phyloP scores from a whole-genome alignment of 2,888 invertebrate species.

The Esperia sulphurella region DNA sequence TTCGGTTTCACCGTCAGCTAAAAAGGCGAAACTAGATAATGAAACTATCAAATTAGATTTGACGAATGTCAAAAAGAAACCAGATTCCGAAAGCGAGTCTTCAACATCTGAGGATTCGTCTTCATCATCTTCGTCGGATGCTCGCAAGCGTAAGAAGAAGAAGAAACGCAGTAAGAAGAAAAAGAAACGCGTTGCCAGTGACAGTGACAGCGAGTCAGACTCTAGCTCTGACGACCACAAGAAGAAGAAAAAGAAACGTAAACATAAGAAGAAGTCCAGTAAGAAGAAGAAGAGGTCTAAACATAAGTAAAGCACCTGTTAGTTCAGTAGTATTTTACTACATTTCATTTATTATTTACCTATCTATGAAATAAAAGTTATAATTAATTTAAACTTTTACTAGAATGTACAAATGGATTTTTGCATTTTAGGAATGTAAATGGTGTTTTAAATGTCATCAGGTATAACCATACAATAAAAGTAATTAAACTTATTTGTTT shows the following conservation, averaged over 20 bases:
- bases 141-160: slow-evolving; percentile 80
- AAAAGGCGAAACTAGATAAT: slow-evolving; percentile 54
- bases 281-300: slow-evolving; percentile 87
- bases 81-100: slow-evolving; percentile 65
- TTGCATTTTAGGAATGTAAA: background rate
- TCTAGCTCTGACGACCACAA: slow-evolving; percentile 83
- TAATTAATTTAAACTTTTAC: background rate
- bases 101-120: slow-evolving; percentile 73
- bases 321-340: background rate
- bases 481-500: too few species aligned
- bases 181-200: slow-evolving; percentile 80
- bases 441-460: background rate
- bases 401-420: background rate
- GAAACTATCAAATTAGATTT: slow-evolving; percentile 72
- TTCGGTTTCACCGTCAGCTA: slow-evolving; percentile 47
- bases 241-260: slow-evolving; percentile 84
- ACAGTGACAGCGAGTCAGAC: slow-evolving; percentile 82
- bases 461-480: too few species aligned
- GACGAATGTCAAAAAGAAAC: slow-evolving; percentile 70
- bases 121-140: slow-evolving; percentile 71
- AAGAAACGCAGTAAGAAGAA: slow-evolving; percentile 82
- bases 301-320: slow-evolving; percentile 49
- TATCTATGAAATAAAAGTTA: background rate
- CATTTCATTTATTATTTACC: background rate
- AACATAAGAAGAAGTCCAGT: slow-evolving; percentile 83